Conservation (phyloP, 2,113 vertebrate species). For the Pelecanoides urinatrix region DNA sequence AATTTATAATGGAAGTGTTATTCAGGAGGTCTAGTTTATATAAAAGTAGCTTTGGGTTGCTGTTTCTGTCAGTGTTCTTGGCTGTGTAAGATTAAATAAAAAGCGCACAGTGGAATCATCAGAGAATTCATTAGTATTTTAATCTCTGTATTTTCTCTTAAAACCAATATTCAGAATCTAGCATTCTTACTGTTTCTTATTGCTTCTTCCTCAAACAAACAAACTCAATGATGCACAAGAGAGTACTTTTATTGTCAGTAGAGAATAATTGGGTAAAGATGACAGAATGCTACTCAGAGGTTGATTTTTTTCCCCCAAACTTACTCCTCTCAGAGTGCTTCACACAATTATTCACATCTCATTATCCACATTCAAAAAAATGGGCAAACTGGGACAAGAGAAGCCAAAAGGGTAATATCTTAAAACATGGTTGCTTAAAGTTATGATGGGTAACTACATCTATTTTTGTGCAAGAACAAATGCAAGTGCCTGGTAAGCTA, state of each 20-base stretch:
- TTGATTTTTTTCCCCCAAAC: neutral
- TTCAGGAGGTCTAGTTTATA: neutral
- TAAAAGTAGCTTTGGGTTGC: neutral
- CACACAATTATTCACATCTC: neutral
- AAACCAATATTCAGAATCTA: neutral
- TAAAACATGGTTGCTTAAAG: neutral
- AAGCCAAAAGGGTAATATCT: neutral
- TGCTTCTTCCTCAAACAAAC: neutral
- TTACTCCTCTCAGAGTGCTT: neutral
- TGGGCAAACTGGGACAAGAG: neutral
- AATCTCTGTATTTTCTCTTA: neutral
- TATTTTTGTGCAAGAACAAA: neutral
- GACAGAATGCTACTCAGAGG: neutral
- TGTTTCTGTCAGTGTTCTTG: neutral
- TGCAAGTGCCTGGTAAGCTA: neutral
- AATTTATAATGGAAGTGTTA: neutral
- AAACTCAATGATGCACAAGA: neutral
- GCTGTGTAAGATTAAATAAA: neutral
- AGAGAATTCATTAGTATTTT: neutral
- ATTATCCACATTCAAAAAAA: neutral
- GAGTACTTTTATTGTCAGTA: neutral
- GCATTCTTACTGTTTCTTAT: neutral
- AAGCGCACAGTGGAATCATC: neutral
- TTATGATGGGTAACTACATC: neutral
- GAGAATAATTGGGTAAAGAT: neutral